Percentiles rank a stretch among this genome's conserved stretches.
Conservation (phyloP, 2,113 vertebrate species). For the Psettodes erumei region DNA sequence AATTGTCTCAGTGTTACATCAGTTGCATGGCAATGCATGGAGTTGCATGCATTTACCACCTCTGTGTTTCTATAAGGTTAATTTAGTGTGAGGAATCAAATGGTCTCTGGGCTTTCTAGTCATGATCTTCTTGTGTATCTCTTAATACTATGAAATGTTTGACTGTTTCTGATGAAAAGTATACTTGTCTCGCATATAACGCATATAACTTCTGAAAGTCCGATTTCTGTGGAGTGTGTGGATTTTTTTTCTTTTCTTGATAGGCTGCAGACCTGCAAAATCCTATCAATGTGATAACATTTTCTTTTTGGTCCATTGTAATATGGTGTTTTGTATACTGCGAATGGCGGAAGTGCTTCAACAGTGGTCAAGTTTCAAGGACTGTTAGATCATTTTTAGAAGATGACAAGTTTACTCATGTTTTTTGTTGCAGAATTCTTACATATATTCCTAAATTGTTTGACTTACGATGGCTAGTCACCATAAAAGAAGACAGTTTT, state of each 20-base stretch:
- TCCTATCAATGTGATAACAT: slow-evolving; percentile 20
- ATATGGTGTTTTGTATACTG: slow-evolving; percentile 1
- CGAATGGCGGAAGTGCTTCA: not conserved
- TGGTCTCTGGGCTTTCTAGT: slow-evolving; percentile 10
- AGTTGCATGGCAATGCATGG: slow-evolving; percentile 44
- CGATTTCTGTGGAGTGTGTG: not conserved
- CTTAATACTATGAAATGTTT: not conserved
- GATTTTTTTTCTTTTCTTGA: not conserved
- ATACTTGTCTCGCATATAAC: not conserved
- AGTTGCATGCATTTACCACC: slow-evolving; percentile 36
- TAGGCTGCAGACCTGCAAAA: not conserved
- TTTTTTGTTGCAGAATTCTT: slow-evolving; percentile 1
- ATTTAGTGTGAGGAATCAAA: slow-evolving; percentile 27
- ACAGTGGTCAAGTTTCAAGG: not conserved
- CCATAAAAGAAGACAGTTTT: slow-evolving; percentile 22
- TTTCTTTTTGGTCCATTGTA: too few relatives aligned
- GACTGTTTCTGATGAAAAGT: not conserved
- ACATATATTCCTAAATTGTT: slow-evolving; percentile 13
- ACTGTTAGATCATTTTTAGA: slow-evolving; percentile 6
- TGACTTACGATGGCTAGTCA: slow-evolving; percentile 18
- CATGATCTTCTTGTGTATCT: slow-evolving; percentile 7
- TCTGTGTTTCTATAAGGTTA: slow-evolving; percentile 33
- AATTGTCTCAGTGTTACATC: slow-evolving; percentile 67
- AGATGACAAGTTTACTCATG: slow-evolving; percentile 17
- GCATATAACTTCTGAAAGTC: not conserved